phyloP scores from a whole-genome alignment of 1,140 invertebrate genomes.

The Papilio polytes region DNA sequence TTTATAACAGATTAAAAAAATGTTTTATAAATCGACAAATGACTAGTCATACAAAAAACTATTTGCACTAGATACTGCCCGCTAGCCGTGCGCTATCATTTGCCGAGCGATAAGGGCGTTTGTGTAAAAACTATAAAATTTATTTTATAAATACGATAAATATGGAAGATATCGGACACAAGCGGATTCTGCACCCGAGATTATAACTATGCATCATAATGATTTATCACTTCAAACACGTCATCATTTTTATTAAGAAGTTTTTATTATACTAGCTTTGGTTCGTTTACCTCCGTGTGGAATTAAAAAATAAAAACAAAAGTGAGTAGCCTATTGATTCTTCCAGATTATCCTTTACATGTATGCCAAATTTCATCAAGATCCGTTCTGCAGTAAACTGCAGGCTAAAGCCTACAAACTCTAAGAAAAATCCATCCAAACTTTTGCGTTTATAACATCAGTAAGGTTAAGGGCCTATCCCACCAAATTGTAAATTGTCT shows the following conservation, averaged over 20 bases:
- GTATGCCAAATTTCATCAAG: too few species aligned
- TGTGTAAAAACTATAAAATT: slow-evolving; percentile 34
- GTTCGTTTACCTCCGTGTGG: too few species aligned
- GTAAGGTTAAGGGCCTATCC: too few species aligned
- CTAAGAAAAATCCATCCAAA: too few species aligned
- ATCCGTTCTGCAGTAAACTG: too few species aligned
- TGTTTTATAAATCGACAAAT: background rate
- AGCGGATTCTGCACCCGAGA: slow-evolving; percentile 13
- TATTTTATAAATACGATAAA: slow-evolving; percentile 38
- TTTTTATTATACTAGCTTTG: background rate
- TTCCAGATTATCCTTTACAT: too few species aligned
- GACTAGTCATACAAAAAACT: slow-evolving; percentile 2
- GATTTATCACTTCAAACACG: background rate
- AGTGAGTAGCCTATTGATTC: too few species aligned
- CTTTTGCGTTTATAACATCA: too few species aligned
- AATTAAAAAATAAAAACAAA: too few species aligned
- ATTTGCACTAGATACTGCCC: background rate
- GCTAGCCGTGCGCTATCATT: slow-evolving; percentile 1
- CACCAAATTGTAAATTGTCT: too few species aligned
- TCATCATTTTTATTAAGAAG: background rate
- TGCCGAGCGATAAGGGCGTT: slow-evolving; percentile 7
- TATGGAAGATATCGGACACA: slow-evolving; percentile 5
- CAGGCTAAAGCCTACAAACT: too few species aligned
- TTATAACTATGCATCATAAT: slow-evolving; percentile 1
- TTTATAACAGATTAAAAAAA: too few species aligned